Base-by-base conservation (phyloP, 2,797 vertebrate genomes). In the Ceryle rudis region DNA sequence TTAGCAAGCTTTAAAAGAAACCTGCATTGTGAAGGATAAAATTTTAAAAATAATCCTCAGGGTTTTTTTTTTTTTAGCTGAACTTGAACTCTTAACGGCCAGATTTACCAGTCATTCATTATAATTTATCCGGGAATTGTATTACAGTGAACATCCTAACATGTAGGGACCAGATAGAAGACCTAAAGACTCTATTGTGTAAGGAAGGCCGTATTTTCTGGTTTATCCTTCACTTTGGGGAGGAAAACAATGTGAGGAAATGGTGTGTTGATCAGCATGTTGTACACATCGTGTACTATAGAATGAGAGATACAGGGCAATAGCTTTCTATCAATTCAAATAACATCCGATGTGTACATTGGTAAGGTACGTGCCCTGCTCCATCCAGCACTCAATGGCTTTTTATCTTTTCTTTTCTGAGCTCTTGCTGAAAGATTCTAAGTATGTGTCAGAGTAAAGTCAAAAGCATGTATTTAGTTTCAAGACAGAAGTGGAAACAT, bases 51-150 rank as follows among this genome's bases (percentile, higher is more conserved):
- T 92, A 96, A 89, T 67, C n/a, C 46, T 71, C 29, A 3, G 29
- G 21, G 3, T 0, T 62, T 79, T 92, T 39, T 92, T 39, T 37
- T 70, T 90, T 92, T 86, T 64, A 93, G 69, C 78, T 87, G 86
- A 92, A 94, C 92, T 95, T 94, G 93, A 93, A 95, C 93, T 87
- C 74, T 71, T 84, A 85, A 78, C 0, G 1, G 28, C 28, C 69
- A 89, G 83, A 81, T 93, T 95, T 94, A 74, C 83, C 64, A 85
- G 92, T 78, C 28, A 29, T 41, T 80, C 46, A 3, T 95, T 95
- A 86, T 71, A 71, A 94, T 94, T 96, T 97, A 95, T 93, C 95
- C 80, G 89, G 96, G 85, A 96, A 96, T 95, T 95, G 93, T 96
- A 47, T 78, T 95, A 31, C 54, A n/a, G 46, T 0, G 84, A 83